Base-by-base conservation (phyloP, 2,797 vertebrate species). In the Erpetoichthys calabaricus region DNA sequence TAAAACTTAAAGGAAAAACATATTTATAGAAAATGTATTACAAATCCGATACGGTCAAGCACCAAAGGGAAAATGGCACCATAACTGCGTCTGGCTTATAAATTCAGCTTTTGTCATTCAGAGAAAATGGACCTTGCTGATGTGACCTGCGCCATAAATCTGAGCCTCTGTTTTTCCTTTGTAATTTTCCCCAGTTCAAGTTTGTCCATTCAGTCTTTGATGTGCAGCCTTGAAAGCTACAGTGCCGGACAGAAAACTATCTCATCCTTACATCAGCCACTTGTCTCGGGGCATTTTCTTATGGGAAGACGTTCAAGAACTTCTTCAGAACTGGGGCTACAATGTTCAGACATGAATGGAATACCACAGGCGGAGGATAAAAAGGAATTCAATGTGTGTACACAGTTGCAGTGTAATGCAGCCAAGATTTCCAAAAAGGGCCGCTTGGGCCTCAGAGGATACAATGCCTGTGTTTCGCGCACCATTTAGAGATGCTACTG, bases 371-470 rank as follows among this genome's bases (percentile, higher is more conserved):
- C 61, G 57, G 56, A 68, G 68, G 56, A 71, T 65, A 77, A 57
- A 61, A 74, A 74, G 63, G 73, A 68, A 72, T 67, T 65, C 67
- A 71, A 42, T 64, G 68, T 60, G 55, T 74, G 56, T 68, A 73
- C 65, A 67, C 6, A 76, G 72, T 67, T 60, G 8, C 62, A 53
- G 64, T 63, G 61, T 67, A 70, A 62, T 47, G 4, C 56, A 63
- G 70, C 73, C 69, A 76, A 77, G 69, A 70, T 67, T 77, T 76
- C 56, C 55, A 66, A 47, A 50, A 73, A 73, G 66, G 61, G 65
- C 68, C 63, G 67, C 57, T 68, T 60, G 69, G 64, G 57, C 62
- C 72, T 74, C 69, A 67, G 51, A 67, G 5, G 59, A 57, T 72
- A 70, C 57, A 74, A 70, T 68, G 65, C 44, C 51, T 58, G 45